phyloP scores from a whole-genome alignment of 2,113 vertebrate genomes.

The Chaetorhynchus papuensis region DNA sequence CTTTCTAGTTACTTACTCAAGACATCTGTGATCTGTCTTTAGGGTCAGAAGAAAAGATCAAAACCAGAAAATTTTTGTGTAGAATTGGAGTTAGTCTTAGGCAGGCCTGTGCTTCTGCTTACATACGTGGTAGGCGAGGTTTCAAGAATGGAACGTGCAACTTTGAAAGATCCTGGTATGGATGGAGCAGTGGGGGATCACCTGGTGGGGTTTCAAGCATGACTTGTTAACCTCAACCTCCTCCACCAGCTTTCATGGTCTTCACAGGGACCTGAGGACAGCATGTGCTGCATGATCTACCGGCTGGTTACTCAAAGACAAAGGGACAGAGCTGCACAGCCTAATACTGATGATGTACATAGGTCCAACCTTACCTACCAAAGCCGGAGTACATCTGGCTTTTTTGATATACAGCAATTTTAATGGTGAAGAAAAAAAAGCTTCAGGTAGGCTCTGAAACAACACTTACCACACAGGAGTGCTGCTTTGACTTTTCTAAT shows the following conservation, averaged over 20 bases:
- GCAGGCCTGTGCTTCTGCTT: neutral
- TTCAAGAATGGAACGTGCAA: neutral
- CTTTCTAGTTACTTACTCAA: neutral
- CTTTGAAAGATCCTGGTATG: neutral
- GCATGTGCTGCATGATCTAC: neutral
- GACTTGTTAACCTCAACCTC: neutral
- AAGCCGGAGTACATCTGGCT: neutral
- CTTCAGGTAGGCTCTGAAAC: neutral
- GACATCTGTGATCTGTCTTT: neutral
- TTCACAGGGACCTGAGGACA: neutral
- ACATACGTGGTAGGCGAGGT: accelerated
- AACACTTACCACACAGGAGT: neutral
- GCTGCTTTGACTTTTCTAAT: neutral
- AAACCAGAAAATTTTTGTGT: neutral
- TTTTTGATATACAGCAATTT: neutral
- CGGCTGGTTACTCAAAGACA: neutral
- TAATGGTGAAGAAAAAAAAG: neutral
- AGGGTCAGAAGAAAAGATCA: neutral
- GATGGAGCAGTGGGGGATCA: accelerated
- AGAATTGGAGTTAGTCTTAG: neutral
- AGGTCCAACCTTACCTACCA: neutral
- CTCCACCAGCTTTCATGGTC: neutral
- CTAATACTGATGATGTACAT: neutral
- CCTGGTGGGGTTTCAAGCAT: neutral
- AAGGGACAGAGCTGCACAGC: neutral